phyloP scores from a whole-genome alignment of 2,113 vertebrate genomes.

The Pteropus alecto region DNA sequence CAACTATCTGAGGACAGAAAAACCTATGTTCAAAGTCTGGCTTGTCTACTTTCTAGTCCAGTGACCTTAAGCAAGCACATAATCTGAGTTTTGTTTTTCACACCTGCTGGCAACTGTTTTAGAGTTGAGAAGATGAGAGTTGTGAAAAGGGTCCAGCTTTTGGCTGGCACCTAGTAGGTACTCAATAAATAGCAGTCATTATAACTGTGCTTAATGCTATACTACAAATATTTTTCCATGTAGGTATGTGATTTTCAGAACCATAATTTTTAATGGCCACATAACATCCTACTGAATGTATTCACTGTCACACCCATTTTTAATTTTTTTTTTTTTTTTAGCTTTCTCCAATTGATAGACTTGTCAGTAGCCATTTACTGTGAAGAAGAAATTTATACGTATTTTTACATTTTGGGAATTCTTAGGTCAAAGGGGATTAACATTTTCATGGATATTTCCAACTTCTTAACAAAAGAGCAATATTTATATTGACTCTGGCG shows the following conservation, averaged over 20 bases:
- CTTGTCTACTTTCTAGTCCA: neutral
- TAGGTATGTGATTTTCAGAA: neutral
- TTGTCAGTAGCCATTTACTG: neutral
- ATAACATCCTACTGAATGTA: neutral
- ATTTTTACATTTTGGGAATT: neutral
- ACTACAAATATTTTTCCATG: neutral
- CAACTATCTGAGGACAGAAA: neutral
- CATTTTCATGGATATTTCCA: neutral
- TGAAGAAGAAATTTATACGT: neutral
- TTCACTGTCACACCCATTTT: neutral
- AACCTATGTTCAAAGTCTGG: neutral
- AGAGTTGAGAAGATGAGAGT: neutral
- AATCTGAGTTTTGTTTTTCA: neutral
- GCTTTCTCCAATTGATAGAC: neutral
- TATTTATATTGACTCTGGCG: neutral
- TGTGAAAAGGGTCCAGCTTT: neutral
- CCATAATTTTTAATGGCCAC: neutral
- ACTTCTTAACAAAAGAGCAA: neutral
- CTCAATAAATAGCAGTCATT: neutral
- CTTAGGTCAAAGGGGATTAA: neutral
- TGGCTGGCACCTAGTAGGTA: neutral
- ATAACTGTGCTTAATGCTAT: neutral
- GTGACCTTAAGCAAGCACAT: neutral
- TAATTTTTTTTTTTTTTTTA: neutral
- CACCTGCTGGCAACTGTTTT: neutral